Percentiles rank a stretch among this genome's conserved stretches.
Evolutionary conservation across 2,888 invertebrate genomes (phyloP).

Genomic region (Phyllotreta striolata): DNA sequence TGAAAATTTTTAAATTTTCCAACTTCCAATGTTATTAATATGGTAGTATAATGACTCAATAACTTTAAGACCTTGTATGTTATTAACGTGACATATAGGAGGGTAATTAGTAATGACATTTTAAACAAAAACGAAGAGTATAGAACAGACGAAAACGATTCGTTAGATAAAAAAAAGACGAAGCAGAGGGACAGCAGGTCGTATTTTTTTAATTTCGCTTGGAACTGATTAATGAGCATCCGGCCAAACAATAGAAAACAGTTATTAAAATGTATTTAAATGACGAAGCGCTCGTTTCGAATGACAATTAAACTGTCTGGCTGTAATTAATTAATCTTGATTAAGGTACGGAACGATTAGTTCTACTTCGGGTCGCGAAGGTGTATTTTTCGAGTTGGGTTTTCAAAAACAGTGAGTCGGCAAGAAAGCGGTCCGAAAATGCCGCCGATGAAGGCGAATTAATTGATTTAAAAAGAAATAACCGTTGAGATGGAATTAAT

Average conservation of each 20-base stretch:
- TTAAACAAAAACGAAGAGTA: conserved; percentile 1
- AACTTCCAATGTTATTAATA: too few relatives aligned
- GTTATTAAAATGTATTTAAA: conserved; percentile 37
- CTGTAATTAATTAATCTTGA: conserved; percentile 37
- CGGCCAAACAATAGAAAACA: conserved; percentile 35
- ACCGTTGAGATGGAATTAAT: too few relatives aligned
- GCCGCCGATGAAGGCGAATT: too few relatives aligned
- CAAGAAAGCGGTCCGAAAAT: conserved; percentile 15
- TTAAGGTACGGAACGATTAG: conserved; percentile 37
- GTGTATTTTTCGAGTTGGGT: conserved; percentile 27
- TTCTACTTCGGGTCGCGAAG: conserved; percentile 31
- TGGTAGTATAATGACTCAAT: too few relatives aligned
- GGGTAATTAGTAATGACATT: not conserved
- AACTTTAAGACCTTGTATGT: too few relatives aligned
- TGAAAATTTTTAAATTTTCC: not conserved
- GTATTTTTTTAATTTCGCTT: conserved; percentile 25
- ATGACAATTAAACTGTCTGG: conserved; percentile 38
- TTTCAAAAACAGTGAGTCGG: conserved; percentile 31
- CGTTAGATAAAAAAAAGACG: conserved; percentile 5
- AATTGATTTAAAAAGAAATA: too few relatives aligned
- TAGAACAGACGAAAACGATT: conserved; percentile 6
- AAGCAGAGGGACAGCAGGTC: conserved; percentile 11
- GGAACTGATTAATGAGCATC: conserved; percentile 34
- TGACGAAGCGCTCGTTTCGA: conserved; percentile 30
- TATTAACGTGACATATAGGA: too few relatives aligned